Evolutionary conservation across 2,888 invertebrate species (phyloP).

Genomic region (Chrysotoxum bicinctum): DNA sequence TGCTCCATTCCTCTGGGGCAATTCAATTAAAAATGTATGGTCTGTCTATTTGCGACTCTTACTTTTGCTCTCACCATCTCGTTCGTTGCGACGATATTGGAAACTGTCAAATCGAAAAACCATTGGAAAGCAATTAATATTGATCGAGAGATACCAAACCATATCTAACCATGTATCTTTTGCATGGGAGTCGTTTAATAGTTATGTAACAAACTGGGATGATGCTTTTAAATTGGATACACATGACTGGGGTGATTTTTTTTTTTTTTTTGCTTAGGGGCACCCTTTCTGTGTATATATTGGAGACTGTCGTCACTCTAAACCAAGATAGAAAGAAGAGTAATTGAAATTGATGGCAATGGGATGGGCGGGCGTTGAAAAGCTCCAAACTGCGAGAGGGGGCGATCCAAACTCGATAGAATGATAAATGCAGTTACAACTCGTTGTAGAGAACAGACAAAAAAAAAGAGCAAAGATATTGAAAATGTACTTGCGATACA

Average conservation of each 20-base stretch:
- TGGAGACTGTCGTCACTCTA: constrained; percentile 12
- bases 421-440: constrained; percentile 28
- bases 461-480: background rate
- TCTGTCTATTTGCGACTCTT: constrained; percentile 5
- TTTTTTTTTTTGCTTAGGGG: background rate
- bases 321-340: constrained; percentile 18
- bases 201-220: constrained; percentile 43
- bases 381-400: background rate
- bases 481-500: constrained; percentile 8
- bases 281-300: background rate
- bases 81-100: constrained; percentile 9
- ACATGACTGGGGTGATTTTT: constrained; percentile 38
- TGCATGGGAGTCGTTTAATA: constrained; percentile 26
- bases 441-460: background rate
- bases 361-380: background rate
- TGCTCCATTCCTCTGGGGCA: constrained; percentile 22
- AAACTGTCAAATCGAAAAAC: constrained; percentile 61
- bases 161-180: constrained; percentile 41
- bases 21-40: constrained; percentile 60
- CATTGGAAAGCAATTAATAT: constrained; percentile 70
- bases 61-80: background rate
- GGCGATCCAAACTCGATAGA: constrained; percentile 20
- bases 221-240: constrained; percentile 46
- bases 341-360: constrained; percentile 55
- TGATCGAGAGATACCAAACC: constrained; percentile 53